Base-by-base conservation (phyloP, 2,113 vertebrate species). In the Poicephalus gulielmi region DNA sequence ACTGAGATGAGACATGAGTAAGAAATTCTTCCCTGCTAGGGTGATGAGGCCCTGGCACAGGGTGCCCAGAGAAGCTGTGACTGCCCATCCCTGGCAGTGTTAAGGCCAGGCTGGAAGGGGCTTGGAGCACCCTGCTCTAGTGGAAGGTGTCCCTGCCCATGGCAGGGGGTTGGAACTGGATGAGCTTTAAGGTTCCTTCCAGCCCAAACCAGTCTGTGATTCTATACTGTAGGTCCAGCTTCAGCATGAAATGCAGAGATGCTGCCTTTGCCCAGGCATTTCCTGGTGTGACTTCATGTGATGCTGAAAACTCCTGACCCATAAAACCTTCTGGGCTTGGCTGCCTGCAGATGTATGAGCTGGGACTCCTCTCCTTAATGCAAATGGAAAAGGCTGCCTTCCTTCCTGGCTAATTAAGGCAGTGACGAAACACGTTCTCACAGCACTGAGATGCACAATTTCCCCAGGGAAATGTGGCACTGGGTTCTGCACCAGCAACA, bases 301-400 rank as follows among this genome's bases (percentile, higher is more conserved):
- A 92, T 77, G 93, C 67, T 86, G 91, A 96, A 93, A 90, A 67
- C 33, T 71, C 55, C 74, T 17, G 22, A 85, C 86, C 64, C 66
- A 67, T 91, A 62, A 95, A 93, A 41, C 55, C 80, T 69, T 84
- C 75, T 41, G 92, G 90, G 78, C 47, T 96, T 88, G 75, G 62
- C 79, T 69, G 69, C 49, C 24, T 94, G 90, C 94, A 92, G 96
- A 93, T 20, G 60, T 92, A 97, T 78, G 55, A 96, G 64, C 49
- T 15, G 15, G n/a, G 76, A 74, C 70, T 88, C 91, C 91, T 82
- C 80, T 97, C 83, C 53, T 1, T 50, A 75, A 67, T 53, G 85
- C 85, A 94, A 95, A 91, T 30, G 23, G 68, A 63, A 94, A 92
- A 92, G 83, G 78, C 90, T 92, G 79, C 41, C 37, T 63, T 84